Percentiles rank a stretch among this genome's conserved stretches.
Conservation (phyloP, 2,113 vertebrate genomes). For the Bubo blakistoni region DNA sequence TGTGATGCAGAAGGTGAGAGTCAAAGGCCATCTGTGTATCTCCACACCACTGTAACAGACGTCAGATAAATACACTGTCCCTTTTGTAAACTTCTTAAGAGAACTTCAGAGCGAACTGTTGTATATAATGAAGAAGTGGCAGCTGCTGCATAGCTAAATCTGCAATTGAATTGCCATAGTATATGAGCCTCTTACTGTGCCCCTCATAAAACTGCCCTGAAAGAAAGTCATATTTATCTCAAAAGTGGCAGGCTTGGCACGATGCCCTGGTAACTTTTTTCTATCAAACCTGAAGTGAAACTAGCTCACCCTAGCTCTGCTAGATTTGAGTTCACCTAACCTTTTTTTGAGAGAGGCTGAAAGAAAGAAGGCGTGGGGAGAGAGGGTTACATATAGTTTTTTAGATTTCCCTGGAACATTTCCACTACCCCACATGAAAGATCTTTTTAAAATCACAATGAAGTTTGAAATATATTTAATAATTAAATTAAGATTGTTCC, state of each 20-base stretch:
- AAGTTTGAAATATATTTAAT: constrained; percentile 39
- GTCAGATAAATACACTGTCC: constrained; percentile 27
- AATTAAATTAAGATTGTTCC: constrained; percentile 44
- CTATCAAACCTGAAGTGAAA: not conserved
- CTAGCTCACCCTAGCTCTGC: not conserved
- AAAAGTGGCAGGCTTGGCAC: constrained; percentile 24
- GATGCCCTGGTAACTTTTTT: not conserved
- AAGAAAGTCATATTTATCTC: constrained; percentile 45
- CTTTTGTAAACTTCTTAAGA: constrained; percentile 33
- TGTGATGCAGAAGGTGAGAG: constrained; percentile 26
- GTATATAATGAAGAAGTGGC: not conserved
- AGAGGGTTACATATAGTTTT: not conserved
- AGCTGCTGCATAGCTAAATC: constrained; percentile 40
- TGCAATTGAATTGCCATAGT: constrained; percentile 34
- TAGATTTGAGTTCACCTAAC: not conserved
- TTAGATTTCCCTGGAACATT: not conserved
- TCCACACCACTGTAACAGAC: not conserved
- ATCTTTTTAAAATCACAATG: not conserved
- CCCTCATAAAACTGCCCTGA: constrained; percentile 5
- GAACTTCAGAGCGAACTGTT: not conserved
- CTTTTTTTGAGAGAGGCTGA: not conserved
- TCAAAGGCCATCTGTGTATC: constrained; percentile 28
- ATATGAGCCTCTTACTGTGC: not conserved
- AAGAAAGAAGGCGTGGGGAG: not conserved
- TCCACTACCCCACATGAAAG: constrained; percentile 25